Conservation (phyloP, 2,888 invertebrate species). For the Mythimna loreyi region DNA sequence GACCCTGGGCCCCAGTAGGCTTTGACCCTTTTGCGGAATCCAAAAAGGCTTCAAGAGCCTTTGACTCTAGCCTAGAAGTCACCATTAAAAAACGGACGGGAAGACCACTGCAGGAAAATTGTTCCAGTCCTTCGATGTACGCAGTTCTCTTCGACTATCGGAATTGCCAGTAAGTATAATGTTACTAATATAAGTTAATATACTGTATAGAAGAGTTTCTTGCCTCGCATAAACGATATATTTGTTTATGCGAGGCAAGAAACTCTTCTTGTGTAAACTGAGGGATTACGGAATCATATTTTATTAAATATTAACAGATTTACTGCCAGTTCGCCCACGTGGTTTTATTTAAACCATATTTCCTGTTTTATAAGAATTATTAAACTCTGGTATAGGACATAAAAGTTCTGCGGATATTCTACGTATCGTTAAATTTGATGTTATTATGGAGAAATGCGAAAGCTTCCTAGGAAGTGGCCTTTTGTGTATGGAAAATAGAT, state of each 20-base stretch:
- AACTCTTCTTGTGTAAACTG: not conserved
- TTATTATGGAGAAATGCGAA: not conserved
- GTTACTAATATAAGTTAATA: too few species aligned
- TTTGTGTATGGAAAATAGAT: slow-evolving; percentile 1
- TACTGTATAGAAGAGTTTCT: too few species aligned
- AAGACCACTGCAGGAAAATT: too few species aligned
- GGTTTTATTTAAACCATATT: slow-evolving; percentile 1
- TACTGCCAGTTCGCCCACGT: slow-evolving; percentile 30
- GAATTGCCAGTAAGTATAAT: too few species aligned
- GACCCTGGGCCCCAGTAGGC: too few species aligned
- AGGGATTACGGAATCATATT: slow-evolving; percentile 23
- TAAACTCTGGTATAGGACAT: not conserved
- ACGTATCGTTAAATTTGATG: slow-evolving; percentile 17
- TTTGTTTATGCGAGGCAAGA: not conserved
- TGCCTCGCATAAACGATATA: too few species aligned
- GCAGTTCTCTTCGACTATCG: too few species aligned
- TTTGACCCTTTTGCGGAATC: too few species aligned
- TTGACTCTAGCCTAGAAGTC: too few species aligned
- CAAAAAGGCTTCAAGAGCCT: too few species aligned
- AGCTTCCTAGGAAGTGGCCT: slow-evolving; percentile 3
- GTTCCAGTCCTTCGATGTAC: too few species aligned
- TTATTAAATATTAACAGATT: slow-evolving; percentile 36
- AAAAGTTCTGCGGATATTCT: slow-evolving; percentile 5
- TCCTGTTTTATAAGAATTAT: slow-evolving; percentile 37
- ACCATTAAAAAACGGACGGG: too few species aligned